Conservation (phyloP, 2,888 invertebrate species). For the Clunio marinus region DNA sequence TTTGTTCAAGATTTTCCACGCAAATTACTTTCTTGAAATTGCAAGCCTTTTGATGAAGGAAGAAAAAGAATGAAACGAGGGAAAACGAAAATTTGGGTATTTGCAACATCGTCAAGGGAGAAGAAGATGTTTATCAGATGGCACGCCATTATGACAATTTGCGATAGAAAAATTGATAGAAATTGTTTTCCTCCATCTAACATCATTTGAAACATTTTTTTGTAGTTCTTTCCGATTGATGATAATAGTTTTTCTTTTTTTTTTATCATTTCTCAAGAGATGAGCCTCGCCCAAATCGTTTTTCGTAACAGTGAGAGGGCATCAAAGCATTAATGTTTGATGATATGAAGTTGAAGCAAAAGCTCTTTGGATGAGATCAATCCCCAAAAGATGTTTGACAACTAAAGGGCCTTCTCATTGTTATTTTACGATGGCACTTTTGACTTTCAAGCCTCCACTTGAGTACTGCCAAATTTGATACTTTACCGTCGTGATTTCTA, state of each 20-base stretch:
- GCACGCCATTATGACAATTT: constrained; percentile 18
- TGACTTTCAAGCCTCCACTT: not conserved
- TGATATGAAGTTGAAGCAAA: not conserved
- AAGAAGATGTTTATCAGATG: constrained; percentile 3
- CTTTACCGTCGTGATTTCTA: not conserved
- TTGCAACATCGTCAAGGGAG: too few relatives aligned
- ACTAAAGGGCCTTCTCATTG: not conserved
- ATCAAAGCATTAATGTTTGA: constrained; percentile 8
- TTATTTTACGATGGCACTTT: constrained; percentile 7
- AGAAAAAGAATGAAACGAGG: too few relatives aligned
- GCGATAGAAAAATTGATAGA: constrained; percentile 8
- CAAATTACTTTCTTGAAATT: too few relatives aligned
- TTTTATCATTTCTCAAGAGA: constrained; percentile 4
- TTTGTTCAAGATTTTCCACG: too few relatives aligned
- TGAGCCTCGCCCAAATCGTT: constrained; percentile 7
- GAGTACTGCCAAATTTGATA: constrained; percentile 14
- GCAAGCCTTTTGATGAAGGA: too few relatives aligned
- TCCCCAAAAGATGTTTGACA: not conserved
- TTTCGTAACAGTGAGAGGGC: not conserved
- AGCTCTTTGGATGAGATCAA: constrained; percentile 8
- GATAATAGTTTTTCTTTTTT: constrained; percentile 26
- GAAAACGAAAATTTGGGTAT: too few relatives aligned
- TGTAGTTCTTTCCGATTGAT: constrained; percentile 10
- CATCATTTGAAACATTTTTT: not conserved
- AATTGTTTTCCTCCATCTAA: not conserved